Evolutionary conservation across 1,140 invertebrate species (phyloP), one percentile per base, ranked within the genome.

Genomic region (Neotoxoptera formosana): DNA sequence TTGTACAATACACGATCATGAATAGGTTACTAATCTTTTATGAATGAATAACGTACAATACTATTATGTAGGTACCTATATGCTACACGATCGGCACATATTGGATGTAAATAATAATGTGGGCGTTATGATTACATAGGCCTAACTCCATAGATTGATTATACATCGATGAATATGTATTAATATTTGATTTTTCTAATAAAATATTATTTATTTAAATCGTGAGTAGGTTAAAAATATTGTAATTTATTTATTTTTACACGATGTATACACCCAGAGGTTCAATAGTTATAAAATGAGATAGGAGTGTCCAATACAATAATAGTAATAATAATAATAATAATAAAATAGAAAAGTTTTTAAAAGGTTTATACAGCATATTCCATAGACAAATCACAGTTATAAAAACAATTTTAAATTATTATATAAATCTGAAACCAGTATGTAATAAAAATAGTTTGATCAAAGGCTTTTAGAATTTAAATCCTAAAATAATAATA

Each of bases 91-190:
- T 89, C 20, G 88, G 88, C 48, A 36, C 23, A 89, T 56, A 56
- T 89, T 56, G 51, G 48, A 89, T 56, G 48, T 56, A 56, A 53
- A 92, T 92, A 92, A 51, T 51, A 48, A 36, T 51, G 90, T 92
- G 47, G 90, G 90, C 47, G 76, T 76, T 81, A 47, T 91, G 90
- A 91, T 92, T 92, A 84, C 48, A 84, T 93, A 93, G 91, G 91
- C 91, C 91, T 84, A 56, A 45, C 84, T 86, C 14, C 30, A 47
- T 45, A 47, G 41, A 47, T 86, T 14, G 45, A 76, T 91, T 48
- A 86, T 45, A 84, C 30, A 21, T 86, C 91, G 60, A 93, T 45
- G 30, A 53, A 86, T 84, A 36, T 76, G 60, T 84, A 86, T 86
- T 47, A 51, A 41, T 84, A 93, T 93, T 93, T 93, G 20, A 93